Base-by-base conservation (phyloP, 2,888 invertebrate species). In the Orthosia gothica region DNA sequence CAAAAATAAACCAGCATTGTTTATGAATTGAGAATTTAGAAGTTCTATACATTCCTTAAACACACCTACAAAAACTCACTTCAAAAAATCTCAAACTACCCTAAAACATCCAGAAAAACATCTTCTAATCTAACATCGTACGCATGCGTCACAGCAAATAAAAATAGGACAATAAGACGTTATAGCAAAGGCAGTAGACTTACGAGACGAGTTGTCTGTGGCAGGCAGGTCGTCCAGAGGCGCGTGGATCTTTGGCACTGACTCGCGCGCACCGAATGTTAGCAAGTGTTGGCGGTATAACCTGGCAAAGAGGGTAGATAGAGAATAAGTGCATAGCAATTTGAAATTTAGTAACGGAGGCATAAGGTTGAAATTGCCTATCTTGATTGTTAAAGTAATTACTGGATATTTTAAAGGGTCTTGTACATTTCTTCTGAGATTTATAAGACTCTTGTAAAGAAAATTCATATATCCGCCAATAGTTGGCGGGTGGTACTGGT, bases 211-310 rank as follows among this genome's bases (percentile, higher is more conserved):
- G 0, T 89, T 93, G 66, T 95, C 96, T 0, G 94, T 94, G 2
- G 93, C 91, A 0, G 94, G 94, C 0, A 93, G 74, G 9, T 96
- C 95, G 18, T 96, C 96, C 0, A 92, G 79, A 0, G 95, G 96
- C 0, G 94, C 91, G 82, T 95, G 94, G 50, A 95, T 93, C 76
- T 95, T 95, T 0, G 96, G 95, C 7, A 91, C 93, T 0, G 96
- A 97, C 91, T 96, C 97, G 70, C 96, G 94, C 47, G 95, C 97
- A 54, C 98, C 98, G 89, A 97, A 98, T 0, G 97, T 98, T 18
- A 98, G 93, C 65, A 98, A 93, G 91, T 98, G 98, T 90, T 98
- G 98, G 13, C 98, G 96, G 91, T 98, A 98, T 65, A 98, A 95
- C 72, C 97, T 97, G 89, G n/a, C n/a, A 70, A n/a, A 13, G 4